Evolutionary conservation across 2,113 vertebrate species (phyloP).

Genomic region (Guaruba guarouba): DNA sequence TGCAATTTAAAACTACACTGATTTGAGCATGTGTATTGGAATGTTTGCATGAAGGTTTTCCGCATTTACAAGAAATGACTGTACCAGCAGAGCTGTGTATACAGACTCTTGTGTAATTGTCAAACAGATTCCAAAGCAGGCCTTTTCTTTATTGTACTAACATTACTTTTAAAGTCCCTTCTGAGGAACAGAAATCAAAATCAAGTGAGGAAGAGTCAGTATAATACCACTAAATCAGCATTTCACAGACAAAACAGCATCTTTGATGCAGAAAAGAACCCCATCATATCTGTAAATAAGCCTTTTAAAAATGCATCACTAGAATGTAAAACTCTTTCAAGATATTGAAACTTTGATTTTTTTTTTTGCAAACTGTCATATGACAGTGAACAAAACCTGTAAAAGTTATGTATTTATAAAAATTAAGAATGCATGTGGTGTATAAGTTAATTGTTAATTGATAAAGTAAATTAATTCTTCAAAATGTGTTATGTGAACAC

Average conservation of each 20-base stretch:
- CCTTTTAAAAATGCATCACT: neutral
- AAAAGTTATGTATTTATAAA: neutral
- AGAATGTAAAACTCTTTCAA: neutral
- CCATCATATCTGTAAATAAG: neutral
- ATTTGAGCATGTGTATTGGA: neutral
- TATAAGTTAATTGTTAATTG: neutral
- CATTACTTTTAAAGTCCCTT: neutral
- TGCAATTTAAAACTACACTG: neutral
- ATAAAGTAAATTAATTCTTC: neutral
- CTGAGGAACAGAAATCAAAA: neutral
- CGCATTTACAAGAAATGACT: neutral
- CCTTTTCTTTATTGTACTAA: neutral
- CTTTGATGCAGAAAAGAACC: neutral
- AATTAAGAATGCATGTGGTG: neutral
- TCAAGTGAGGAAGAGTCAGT: neutral
- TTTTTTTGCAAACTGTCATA: neutral
- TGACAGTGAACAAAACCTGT: neutral
- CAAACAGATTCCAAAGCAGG: neutral
- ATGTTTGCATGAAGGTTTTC: neutral
- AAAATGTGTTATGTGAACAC: neutral
- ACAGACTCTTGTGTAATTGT: neutral
- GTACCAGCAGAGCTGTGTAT: neutral
- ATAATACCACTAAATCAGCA: neutral
- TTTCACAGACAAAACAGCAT: neutral
- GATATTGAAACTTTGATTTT: neutral